Evolutionary conservation across 1,140 invertebrate species (phyloP).

Genomic region (Drosophila saltans): DNA sequence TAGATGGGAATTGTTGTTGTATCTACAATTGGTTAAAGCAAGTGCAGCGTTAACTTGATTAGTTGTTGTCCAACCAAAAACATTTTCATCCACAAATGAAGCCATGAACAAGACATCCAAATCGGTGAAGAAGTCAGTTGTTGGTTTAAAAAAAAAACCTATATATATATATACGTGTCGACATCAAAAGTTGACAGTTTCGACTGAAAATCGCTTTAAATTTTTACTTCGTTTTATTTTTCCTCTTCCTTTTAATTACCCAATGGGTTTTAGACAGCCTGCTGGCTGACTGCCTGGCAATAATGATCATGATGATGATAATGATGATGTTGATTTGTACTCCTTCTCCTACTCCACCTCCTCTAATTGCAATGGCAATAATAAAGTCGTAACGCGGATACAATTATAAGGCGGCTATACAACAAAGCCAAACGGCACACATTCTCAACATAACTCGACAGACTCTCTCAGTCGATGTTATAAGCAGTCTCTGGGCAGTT

Average conservation of each 20-base stretch:
- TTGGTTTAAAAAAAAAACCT: neutral
- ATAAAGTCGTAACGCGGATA: slow-evolving; percentile 80
- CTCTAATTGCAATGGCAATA: slow-evolving; percentile 44
- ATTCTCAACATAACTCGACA: slow-evolving; percentile 58
- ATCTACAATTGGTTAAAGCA: slow-evolving; percentile 67
- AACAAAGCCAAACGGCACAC: slow-evolving; percentile 75
- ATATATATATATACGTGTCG: slow-evolving; percentile 16
- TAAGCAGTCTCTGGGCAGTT: slow-evolving; percentile 22
- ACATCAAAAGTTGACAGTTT: slow-evolving; percentile 76
- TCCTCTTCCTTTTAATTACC: slow-evolving; percentile 71
- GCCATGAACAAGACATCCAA: slow-evolving; percentile 54
- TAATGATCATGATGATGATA: slow-evolving; percentile 18
- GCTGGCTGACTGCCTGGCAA: neutral
- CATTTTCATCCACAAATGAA: slow-evolving; percentile 55
- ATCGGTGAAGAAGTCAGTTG: slow-evolving; percentile 35
- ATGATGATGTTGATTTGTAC: slow-evolving; percentile 18
- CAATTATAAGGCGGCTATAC: slow-evolving; percentile 76
- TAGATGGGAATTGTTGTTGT: slow-evolving; percentile 56
- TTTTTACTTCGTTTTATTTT: slow-evolving; percentile 32
- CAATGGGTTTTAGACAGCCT: slow-evolving; percentile 16
- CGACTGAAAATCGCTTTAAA: slow-evolving; percentile 47
- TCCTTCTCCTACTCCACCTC: slow-evolving; percentile 4
- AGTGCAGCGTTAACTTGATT: slow-evolving; percentile 76
- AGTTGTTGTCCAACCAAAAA: slow-evolving; percentile 46
- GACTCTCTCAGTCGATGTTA: slow-evolving; percentile 1